These are phyloP conservation scores for Brotula barbata DNA, from an alignment of 2,797 vertebrate species.

Conservation along the genomic window DNA sequence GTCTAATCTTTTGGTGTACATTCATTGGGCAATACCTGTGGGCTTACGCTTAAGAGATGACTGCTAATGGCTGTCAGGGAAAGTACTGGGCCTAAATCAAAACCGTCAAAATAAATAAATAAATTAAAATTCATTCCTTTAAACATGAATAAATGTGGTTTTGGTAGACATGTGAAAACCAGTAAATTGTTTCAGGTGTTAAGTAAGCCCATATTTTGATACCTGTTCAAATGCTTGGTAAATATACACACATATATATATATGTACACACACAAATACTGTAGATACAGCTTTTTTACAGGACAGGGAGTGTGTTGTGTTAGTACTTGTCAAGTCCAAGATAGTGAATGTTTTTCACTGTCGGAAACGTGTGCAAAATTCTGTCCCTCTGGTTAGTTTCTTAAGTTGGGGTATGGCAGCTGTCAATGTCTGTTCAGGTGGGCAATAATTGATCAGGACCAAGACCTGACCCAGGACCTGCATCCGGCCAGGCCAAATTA, in stretches of 20 bases:
- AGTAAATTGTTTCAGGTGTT: background rate
- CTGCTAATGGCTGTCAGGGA: constrained; percentile 8
- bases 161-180: background rate
- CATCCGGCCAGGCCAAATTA: too few relatives aligned
- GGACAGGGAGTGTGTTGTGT: too few relatives aligned
- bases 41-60: constrained; percentile 26
- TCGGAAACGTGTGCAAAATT: too few relatives aligned
- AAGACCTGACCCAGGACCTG: too few relatives aligned
- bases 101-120: background rate
- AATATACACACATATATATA: constrained; percentile 6
- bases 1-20: constrained; percentile 32
- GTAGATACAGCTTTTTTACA: too few relatives aligned
- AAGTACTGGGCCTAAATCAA: constrained; percentile 3
- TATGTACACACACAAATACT: too few relatives aligned
- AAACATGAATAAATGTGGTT: background rate
- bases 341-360: too few relatives aligned
- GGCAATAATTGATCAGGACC: too few relatives aligned
- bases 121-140: background rate
- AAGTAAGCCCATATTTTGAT: background rate
- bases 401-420: too few relatives aligned
- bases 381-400: too few relatives aligned
- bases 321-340: too few relatives aligned
- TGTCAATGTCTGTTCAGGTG: too few relatives aligned
- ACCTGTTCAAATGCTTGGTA: background rate
- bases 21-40: constrained; percentile 16